Evolutionary conservation across 2,113 vertebrate genomes (phyloP), one percentile per base, ranked within the genome.

Genomic region (Petrocephalus zakoni): DNA sequence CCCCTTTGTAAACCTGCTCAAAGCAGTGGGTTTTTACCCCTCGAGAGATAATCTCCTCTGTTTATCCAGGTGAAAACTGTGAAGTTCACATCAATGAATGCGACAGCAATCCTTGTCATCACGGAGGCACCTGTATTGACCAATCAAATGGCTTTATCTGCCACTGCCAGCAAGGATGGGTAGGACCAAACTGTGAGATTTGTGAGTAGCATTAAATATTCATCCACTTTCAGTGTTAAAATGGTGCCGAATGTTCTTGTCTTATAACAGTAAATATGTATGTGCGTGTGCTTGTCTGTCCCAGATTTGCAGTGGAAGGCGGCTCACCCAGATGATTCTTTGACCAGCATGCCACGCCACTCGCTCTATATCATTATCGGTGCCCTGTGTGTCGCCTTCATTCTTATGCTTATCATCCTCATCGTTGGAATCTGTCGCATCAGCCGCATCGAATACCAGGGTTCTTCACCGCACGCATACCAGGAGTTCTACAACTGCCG

Each of bases 401-500:
- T 99, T 64, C 96, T 99, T 88, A 99, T 99, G 98, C 95, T 99
- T 75, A 99, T 99, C 95, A 99, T 99, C 92, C 96, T 99, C 25
- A 99, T 99, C 0, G 98, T 99, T 93, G 98, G 98, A 0, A 99
- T 99, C 92, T 99, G 98, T 88, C 98, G 98, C 93, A 99, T 99
- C 95, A 99, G 98, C 93, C 98, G 98, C 91, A 99, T 99, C 0
- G 98, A 99, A 92, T 99, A 99, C 94, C 98, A 99, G 95, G 98
- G 98, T 91, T 99, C 98, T 0, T 97, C 98, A 19, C 93, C 97
- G 86, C 98, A 98, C 0, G 97, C 98, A 91, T 99, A 99, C 0
- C 98, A 99, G 91, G 98, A 99, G 87, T 99, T 99, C 90, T 99
- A 99, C 96, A 99, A 99, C 95, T 99, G 98, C 37, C 96, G 98